Base-by-base conservation (phyloP, 2,888 invertebrate species). In the Chrysomela aeneicollis region DNA sequence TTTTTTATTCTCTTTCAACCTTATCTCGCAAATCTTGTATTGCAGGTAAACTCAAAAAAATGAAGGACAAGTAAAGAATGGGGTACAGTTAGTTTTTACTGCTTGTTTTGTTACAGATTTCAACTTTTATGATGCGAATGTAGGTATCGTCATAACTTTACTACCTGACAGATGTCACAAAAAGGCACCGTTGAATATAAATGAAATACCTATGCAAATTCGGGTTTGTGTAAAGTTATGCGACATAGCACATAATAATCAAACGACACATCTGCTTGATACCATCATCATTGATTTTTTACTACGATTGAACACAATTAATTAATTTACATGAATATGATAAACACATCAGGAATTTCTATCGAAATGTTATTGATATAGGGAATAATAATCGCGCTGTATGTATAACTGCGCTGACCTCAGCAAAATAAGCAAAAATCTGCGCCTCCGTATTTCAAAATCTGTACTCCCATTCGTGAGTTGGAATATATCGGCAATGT, bases 91-190 rank as follows among this genome's bases (percentile, higher is more conserved):
- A 49, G 49, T 19, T 49, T 49, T 37, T 19, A 17, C 1, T 22
- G 55, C 42, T 42, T 22, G 55, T 55, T 55, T 55, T 22, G 55
- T 55, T 55, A 55, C 22, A 42, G 42, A 55, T 55, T 55, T 55
- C 22, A 55, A 15, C 54, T 37, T 55, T 55, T 37, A 42, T 9
- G 18, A 55, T 22, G 42, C 12, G 12, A 42, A 42, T 42, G 42
- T 42, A 42, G 22, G 32, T 42, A 55, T 55, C 19, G 55, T 42
- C 5, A 42, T 55, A 42, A 55, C 42, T 55, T 42, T 35, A 42
- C 19, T 42, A 17, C 55, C 19, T 21, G 55, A 42, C 55, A 55
- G 55, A 42, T 42, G 42, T 42, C 42, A 15, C n/a, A 2, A 42
- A 42, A 42, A 42, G 42, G 42, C 12, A 42, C n/a, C 42, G 8